These are phyloP conservation scores for Microcebus ravelobensis DNA, from an alignment of 2,113 vertebrate genomes.

Conservation along the genomic window DNA sequence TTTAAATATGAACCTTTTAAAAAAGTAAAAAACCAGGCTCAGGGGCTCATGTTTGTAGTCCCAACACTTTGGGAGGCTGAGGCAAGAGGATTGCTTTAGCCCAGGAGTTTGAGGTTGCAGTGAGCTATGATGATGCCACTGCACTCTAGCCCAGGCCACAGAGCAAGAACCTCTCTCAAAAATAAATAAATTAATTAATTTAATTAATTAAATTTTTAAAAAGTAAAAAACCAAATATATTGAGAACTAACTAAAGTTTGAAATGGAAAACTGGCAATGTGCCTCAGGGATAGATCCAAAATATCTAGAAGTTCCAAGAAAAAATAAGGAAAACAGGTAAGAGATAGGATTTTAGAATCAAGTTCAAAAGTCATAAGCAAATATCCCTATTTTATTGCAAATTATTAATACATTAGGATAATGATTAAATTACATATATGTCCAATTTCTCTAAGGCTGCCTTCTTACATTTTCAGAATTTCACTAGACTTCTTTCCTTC, in stretches of 20 bases:
- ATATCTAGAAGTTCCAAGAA: neutral
- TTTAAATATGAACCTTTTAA: neutral
- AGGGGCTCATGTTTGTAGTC: too few species aligned
- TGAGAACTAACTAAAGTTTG: neutral
- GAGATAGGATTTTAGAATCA: neutral
- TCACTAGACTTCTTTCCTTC: neutral
- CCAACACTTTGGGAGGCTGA: too few species aligned
- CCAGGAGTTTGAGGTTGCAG: too few species aligned
- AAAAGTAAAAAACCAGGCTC: neutral
- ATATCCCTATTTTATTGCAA: neutral
- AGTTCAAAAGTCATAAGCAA: neutral
- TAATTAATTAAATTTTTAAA: too few species aligned
- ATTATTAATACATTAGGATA: neutral
- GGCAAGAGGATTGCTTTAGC: too few species aligned
- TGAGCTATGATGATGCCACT: neutral
- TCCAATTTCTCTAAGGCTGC: neutral
- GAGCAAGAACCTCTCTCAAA: neutral
- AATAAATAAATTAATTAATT: neutral
- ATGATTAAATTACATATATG: neutral
- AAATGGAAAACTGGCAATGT: neutral
- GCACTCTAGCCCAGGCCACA: neutral
- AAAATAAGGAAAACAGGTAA: neutral
- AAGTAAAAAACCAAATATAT: neutral
- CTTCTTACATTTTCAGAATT: neutral
- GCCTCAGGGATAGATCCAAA: neutral